phyloP scores from a whole-genome alignment of 1,140 invertebrate genomes.

The Euwallacea similis region DNA sequence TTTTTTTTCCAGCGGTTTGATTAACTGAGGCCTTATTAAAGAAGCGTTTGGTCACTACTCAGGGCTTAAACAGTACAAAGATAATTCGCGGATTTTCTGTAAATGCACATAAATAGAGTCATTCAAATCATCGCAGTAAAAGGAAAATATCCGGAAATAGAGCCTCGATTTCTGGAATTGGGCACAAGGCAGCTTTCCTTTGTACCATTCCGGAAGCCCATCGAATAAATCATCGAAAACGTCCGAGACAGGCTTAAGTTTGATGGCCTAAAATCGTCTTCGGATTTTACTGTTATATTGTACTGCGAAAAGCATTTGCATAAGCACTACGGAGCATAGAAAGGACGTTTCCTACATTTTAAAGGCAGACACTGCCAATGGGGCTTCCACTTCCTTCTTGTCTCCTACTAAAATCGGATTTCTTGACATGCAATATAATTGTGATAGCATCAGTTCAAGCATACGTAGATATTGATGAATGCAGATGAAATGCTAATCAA shows the following conservation, averaged over 20 bases:
- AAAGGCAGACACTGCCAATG: background rate
- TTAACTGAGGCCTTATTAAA: no score
- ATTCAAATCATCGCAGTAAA: conserved; percentile 17
- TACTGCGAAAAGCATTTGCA: conserved; percentile 30
- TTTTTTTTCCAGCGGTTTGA: conserved; percentile 13
- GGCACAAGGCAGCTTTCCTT: conserved; percentile 13
- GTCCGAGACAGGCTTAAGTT: conserved; percentile 22
- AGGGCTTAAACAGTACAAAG: no score
- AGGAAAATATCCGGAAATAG: conserved; percentile 26
- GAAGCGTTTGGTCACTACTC: no score
- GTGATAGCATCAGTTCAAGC: no score
- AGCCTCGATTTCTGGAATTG: conserved; percentile 27
- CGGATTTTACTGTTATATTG: conserved; percentile 31
- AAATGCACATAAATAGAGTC: conserved; percentile 10
- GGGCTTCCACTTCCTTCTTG: no score
- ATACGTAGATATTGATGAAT: no score
- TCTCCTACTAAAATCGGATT: no score
- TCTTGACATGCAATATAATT: no score
- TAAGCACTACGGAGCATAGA: conserved; percentile 15
- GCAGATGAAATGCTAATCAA: no score
- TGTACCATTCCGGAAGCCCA: conserved; percentile 24
- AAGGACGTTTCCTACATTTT: conserved; percentile 25
- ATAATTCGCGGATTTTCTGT: no score
- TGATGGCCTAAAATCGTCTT: conserved; percentile 23
- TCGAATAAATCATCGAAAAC: conserved; percentile 32